Evolutionary conservation across 2,888 invertebrate genomes (phyloP).

Genomic region (Baronia brevicornis): DNA sequence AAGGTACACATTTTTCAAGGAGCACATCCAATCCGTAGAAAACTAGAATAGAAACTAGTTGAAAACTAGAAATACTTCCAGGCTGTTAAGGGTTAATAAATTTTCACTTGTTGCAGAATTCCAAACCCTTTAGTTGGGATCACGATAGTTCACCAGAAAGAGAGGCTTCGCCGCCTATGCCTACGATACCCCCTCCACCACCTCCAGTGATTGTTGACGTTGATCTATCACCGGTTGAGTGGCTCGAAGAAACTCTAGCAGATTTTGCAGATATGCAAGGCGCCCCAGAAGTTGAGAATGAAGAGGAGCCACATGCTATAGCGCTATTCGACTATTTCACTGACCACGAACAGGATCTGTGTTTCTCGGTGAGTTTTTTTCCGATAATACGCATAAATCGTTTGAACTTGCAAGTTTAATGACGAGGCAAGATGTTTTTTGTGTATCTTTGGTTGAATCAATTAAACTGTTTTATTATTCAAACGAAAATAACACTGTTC

Average conservation of each 20-base stretch:
- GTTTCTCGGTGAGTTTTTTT: constrained; percentile 80
- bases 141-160: constrained; percentile 45
- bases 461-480: too few species aligned
- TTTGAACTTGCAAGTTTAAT: background rate
- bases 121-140: constrained; percentile 52
- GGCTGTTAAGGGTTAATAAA: too few species aligned
- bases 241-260: constrained; percentile 31
- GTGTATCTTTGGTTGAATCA: too few species aligned
- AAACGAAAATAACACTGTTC: too few species aligned
- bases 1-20: too few species aligned
- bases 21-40: too few species aligned
- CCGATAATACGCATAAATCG: background rate
- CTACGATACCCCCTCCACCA: constrained; percentile 84
- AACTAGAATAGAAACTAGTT: too few species aligned
- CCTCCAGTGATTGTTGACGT: constrained; percentile 74
- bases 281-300: constrained; percentile 19
- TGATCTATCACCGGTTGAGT: constrained; percentile 39
- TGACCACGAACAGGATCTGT: constrained; percentile 84
- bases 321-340: constrained; percentile 87
- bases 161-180: constrained; percentile 85
- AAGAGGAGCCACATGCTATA: constrained; percentile 80
- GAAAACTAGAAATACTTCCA: too few species aligned
- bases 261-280: constrained; percentile 20
- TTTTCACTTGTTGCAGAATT: constrained; percentile 35
- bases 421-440: too few species aligned